Percentiles rank a stretch among this genome's conserved stretches.
phyloP scores from a whole-genome alignment of 1,140 invertebrate genomes.

The Bombyx mori region DNA sequence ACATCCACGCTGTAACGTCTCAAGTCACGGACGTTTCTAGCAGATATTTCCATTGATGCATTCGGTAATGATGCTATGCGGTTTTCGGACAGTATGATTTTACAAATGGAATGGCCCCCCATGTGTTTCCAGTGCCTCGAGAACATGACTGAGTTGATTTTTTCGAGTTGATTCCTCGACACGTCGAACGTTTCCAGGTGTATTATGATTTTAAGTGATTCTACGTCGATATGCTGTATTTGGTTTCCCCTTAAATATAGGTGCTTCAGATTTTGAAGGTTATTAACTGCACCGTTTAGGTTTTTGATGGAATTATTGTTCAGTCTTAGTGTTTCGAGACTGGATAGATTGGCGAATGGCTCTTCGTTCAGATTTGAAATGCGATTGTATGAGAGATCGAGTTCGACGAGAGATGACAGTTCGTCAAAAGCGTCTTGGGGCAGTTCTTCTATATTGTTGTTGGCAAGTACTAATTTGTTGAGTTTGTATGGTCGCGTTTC shows the following conservation, averaged over 20 bases:
- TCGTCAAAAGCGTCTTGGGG: slow-evolving; percentile 37
- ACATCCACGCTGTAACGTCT: slow-evolving; percentile 24
- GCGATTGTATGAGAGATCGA: slow-evolving; percentile 48
- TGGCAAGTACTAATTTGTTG: slow-evolving; percentile 30
- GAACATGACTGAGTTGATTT: slow-evolving; percentile 35
- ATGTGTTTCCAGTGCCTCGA: slow-evolving; percentile 49
- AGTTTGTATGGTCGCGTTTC: slow-evolving; percentile 33
- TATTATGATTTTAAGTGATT: slow-evolving; percentile 43
- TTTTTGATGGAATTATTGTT: slow-evolving; percentile 51
- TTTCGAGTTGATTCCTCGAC: slow-evolving; percentile 41
- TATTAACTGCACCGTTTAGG: slow-evolving; percentile 49
- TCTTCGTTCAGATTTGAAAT: slow-evolving; percentile 42
- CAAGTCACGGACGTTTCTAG: slow-evolving; percentile 19
- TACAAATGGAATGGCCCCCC: slow-evolving; percentile 34
- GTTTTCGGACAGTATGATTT: slow-evolving; percentile 50
- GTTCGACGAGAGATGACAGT: slow-evolving; percentile 34
- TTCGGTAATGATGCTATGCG: slow-evolving; percentile 37
- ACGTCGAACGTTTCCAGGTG: slow-evolving; percentile 56
- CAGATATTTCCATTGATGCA: slow-evolving; percentile 17
- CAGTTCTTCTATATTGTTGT: slow-evolving; percentile 36
- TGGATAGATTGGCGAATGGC: slow-evolving; percentile 44
- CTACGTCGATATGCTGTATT: slow-evolving; percentile 38
- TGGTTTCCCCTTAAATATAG: slow-evolving; percentile 43
- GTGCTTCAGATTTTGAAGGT: slow-evolving; percentile 40
- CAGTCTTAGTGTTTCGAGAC: slow-evolving; percentile 33